Percentiles rank a stretch among this genome's conserved stretches.
phyloP scores from a whole-genome alignment of 1,140 invertebrate species.

The Megalonaias nervosa region DNA sequence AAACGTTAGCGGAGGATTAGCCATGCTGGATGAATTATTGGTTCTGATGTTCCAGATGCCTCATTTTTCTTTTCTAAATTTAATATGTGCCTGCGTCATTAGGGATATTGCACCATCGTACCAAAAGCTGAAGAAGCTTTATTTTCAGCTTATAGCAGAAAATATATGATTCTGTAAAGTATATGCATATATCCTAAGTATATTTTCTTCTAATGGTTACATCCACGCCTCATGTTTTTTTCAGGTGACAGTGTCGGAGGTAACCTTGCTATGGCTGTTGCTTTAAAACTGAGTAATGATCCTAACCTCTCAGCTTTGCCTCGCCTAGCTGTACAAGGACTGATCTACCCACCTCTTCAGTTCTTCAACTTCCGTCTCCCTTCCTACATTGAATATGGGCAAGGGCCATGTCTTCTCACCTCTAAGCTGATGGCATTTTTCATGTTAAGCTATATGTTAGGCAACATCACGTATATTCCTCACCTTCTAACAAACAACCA shows the following conservation, averaged over 20 bases:
- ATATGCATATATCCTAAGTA: too few species aligned
- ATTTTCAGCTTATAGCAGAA: too few species aligned
- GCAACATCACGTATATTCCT: constrained; percentile 3
- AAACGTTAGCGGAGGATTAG: too few species aligned
- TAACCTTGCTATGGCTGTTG: constrained; percentile 23
- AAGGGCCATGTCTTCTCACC: constrained; percentile 25
- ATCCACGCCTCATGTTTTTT: not conserved
- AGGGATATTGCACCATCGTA: too few species aligned
- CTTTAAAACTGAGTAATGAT: constrained; percentile 20
- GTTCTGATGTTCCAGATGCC: too few species aligned
- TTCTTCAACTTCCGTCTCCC: constrained; percentile 22
- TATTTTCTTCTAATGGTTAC: too few species aligned
- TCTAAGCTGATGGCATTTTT: constrained; percentile 8
- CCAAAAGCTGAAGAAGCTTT: too few species aligned
- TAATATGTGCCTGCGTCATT: too few species aligned
- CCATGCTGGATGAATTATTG: too few species aligned
- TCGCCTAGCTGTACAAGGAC: not conserved
- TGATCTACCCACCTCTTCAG: constrained; percentile 25
- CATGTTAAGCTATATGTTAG: constrained; percentile 21
- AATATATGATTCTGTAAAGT: too few species aligned
- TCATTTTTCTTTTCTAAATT: too few species aligned
- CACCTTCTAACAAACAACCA: too few species aligned
- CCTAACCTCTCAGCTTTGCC: constrained; percentile 1
- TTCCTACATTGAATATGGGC: constrained; percentile 16
- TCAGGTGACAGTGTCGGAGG: constrained; percentile 31